phyloP scores from a whole-genome alignment of 2,888 invertebrate species.

The Synanthedon tipuliformis region DNA sequence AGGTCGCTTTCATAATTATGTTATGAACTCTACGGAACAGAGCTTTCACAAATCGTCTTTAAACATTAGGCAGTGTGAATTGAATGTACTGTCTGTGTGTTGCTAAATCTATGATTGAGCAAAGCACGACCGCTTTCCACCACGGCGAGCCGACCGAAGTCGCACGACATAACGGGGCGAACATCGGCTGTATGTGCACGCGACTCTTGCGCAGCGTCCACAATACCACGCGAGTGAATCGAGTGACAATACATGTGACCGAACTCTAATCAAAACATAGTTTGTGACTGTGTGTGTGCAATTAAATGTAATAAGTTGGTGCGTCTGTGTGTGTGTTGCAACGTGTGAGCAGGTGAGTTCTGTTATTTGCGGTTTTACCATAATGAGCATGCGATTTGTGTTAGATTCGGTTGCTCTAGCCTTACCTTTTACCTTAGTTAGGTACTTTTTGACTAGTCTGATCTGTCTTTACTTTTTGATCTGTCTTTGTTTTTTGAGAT shows the following conservation, averaged over 20 bases:
- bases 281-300: constrained; percentile 6
- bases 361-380: constrained; percentile 8
- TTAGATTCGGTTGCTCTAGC: constrained; percentile 15
- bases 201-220: constrained; percentile 6
- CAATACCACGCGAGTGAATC: constrained; percentile 16
- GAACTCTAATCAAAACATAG: constrained; percentile 2
- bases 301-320: constrained; percentile 2
- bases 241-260: constrained; percentile 2
- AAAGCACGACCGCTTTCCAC: constrained; percentile 41
- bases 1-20: too few species aligned
- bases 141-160: constrained; percentile 26
- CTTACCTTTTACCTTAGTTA: constrained; percentile 1
- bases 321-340: background rate
- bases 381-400: constrained; percentile 13
- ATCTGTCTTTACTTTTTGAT: too few species aligned
- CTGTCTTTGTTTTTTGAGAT: too few species aligned
- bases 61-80: background rate
- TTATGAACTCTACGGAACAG: too few species aligned
- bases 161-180: constrained; percentile 31
- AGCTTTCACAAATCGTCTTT: too few species aligned
- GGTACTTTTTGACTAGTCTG: too few species aligned
- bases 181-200: constrained; percentile 20
- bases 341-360: constrained; percentile 12
- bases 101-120: constrained; percentile 24
- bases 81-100: background rate